Conservation (phyloP, 2,113 vertebrate genomes). For the Trinectes maculatus region DNA sequence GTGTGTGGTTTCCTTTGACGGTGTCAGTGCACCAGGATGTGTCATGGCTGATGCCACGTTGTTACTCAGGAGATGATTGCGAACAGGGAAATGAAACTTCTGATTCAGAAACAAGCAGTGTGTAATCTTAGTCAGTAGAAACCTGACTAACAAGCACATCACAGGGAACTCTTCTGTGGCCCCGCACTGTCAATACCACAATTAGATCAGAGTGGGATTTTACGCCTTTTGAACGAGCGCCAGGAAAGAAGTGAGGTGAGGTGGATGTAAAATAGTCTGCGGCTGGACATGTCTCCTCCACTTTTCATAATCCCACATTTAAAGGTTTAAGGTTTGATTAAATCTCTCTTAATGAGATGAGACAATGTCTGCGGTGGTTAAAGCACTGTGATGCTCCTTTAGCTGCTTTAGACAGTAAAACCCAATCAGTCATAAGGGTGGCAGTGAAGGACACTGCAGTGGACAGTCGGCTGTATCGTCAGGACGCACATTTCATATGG, state of each 20-base stretch:
- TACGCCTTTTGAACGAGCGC: slow-evolving; percentile 1
- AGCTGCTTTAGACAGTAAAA: background rate
- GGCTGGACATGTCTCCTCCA: background rate
- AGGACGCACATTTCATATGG: too few relatives aligned
- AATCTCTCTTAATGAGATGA: background rate
- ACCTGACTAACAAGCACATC: background rate
- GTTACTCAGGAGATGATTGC: slow-evolving; percentile 29
- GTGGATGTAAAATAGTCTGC: background rate
- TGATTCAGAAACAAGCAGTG: slow-evolving; percentile 22
- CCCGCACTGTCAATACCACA: slow-evolving; percentile 1
- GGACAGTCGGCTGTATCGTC: too few relatives aligned
- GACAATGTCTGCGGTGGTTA: background rate
- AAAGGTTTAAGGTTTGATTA: background rate
- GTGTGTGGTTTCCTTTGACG: slow-evolving; percentile 14
- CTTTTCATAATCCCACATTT: background rate
- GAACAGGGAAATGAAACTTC: slow-evolving; percentile 49
- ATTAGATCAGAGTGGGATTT: slow-evolving; percentile 5
- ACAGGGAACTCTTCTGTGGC: background rate
- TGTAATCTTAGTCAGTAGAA: slow-evolving; percentile 8
- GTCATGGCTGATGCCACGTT: slow-evolving; percentile 43
- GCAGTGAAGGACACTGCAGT: background rate
- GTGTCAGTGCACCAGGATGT: slow-evolving; percentile 11
- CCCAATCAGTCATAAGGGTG: background rate
- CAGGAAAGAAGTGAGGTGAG: background rate
- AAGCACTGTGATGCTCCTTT: background rate